A percentile compares a stretch with the other conserved stretches of the same genome.
Evolutionary conservation across 64 coral and sea anemone species (phyloP).

Genomic region (Montipora sp.): DNA sequence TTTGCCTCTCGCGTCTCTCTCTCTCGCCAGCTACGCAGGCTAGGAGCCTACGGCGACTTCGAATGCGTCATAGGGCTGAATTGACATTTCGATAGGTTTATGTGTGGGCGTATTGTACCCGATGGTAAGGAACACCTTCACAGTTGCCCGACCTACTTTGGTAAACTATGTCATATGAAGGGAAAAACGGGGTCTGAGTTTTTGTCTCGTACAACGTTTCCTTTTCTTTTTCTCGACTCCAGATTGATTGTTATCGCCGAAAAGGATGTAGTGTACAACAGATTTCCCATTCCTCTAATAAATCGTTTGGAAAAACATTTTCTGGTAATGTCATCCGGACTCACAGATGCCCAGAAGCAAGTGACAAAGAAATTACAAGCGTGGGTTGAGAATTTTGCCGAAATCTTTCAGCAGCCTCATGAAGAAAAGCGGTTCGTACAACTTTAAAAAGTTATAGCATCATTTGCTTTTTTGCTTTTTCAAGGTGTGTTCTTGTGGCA

Average conservation of each 20-base stretch:
- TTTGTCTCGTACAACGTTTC: too few species aligned
- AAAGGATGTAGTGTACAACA: slow-evolving; percentile 81
- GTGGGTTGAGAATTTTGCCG: slow-evolving; percentile 62
- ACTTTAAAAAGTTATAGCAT: not conserved
- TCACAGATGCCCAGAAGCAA: slow-evolving; percentile 26
- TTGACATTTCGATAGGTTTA: too few species aligned
- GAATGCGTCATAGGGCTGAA: too few species aligned
- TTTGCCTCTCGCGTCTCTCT: too few species aligned
- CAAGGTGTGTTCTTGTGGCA: not conserved
- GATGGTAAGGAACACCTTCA: too few species aligned
- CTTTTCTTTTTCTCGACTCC: not conserved
- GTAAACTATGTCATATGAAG: too few species aligned
- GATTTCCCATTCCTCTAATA: slow-evolving; percentile 86
- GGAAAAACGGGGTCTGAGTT: too few species aligned
- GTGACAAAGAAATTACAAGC: slow-evolving; percentile 36
- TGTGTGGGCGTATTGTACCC: too few species aligned
- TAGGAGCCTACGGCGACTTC: too few species aligned
- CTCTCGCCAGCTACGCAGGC: too few species aligned
- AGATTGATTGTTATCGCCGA: slow-evolving; percentile 90
- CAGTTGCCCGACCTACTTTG: too few species aligned
- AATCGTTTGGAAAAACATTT: slow-evolving; percentile 89
- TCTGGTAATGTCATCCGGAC: slow-evolving; percentile 72
- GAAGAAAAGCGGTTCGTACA: slow-evolving; percentile 19
- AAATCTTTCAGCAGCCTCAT: not conserved
- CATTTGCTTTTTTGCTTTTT: not conserved